A percentile compares a stretch with the other conserved stretches of the same genome.
Conservation (phyloP, 2,797 vertebrate species). For the Myotis findleyi region DNA sequence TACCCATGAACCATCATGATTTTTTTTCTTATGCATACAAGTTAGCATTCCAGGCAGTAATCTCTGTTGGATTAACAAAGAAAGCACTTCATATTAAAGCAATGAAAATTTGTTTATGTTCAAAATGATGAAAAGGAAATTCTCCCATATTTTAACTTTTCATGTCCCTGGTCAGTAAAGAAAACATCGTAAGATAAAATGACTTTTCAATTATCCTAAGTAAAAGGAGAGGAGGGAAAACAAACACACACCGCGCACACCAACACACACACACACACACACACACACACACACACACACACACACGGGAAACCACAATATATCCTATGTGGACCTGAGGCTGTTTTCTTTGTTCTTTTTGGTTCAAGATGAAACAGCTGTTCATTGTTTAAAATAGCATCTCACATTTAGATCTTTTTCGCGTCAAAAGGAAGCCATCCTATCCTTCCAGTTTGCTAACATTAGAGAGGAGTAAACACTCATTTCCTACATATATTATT, state of each 20-base stretch:
- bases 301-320: slow-evolving; percentile 72
- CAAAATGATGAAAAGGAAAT: slow-evolving; percentile 77
- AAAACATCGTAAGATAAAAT: slow-evolving; percentile 75
- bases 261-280: slow-evolving; percentile 17
- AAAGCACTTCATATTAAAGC: slow-evolving; percentile 81
- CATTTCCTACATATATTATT: slow-evolving; percentile 85
- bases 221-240: slow-evolving; percentile 55
- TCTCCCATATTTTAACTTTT: slow-evolving; percentile 66
- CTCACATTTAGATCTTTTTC: slow-evolving; percentile 84
- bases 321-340: slow-evolving; percentile 71
- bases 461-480: slow-evolving; percentile 84
- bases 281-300: slow-evolving; percentile 32
- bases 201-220: slow-evolving; percentile 74
- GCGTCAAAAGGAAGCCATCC: slow-evolving; percentile 86
- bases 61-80: slow-evolving; percentile 81
- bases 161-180: slow-evolving; percentile 59
- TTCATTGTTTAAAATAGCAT: slow-evolving; percentile 86
- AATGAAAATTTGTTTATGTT: slow-evolving; percentile 74
- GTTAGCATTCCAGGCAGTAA: slow-evolving; percentile 81
- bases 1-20: slow-evolving; percentile 72
- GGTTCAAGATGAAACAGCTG: slow-evolving; percentile 83
- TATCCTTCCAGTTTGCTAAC: slow-evolving; percentile 84
- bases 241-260: neutral
- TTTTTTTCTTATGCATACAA: slow-evolving; percentile 73
- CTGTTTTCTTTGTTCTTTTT: slow-evolving; percentile 82